Percentiles rank a stretch among this genome's conserved stretches.
Evolutionary conservation across 2,797 vertebrate species (phyloP).

Genomic region (Sciurus vulgaris): DNA sequence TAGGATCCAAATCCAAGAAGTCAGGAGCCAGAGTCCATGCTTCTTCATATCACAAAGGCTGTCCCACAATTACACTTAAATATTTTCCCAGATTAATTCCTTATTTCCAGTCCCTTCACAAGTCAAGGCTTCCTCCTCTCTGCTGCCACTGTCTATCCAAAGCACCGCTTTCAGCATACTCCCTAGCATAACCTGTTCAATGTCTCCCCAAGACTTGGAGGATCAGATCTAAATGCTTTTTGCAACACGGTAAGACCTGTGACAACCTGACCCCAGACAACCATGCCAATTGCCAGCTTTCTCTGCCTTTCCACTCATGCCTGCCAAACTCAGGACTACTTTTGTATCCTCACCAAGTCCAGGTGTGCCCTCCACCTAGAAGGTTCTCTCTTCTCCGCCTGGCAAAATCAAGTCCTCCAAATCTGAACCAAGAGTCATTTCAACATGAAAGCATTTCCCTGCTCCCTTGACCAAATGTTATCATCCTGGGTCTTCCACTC

Average conservation of each 20-base stretch:
- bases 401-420: background rate
- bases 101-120: background rate
- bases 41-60: background rate
- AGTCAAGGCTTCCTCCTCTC: background rate
- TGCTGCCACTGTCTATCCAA: background rate
- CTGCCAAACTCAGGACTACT: background rate
- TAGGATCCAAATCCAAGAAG: background rate
- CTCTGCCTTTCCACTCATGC: background rate
- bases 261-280: background rate
- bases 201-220: background rate
- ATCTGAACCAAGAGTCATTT: background rate
- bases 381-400: background rate
- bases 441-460: background rate
- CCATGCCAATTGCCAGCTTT: background rate
- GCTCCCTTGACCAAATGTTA: background rate
- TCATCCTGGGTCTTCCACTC: background rate
- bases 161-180: background rate
- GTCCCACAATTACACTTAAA: background rate
- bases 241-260: background rate
- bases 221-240: background rate
- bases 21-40: background rate
- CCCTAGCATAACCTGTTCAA: background rate
- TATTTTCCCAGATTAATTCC: background rate
- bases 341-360: background rate
- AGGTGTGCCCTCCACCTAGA: background rate